Evolutionary conservation across 1,140 invertebrate species (phyloP), one percentile per base, ranked within the genome.

Genomic region (Hyposmocoma kahamanoa): DNA sequence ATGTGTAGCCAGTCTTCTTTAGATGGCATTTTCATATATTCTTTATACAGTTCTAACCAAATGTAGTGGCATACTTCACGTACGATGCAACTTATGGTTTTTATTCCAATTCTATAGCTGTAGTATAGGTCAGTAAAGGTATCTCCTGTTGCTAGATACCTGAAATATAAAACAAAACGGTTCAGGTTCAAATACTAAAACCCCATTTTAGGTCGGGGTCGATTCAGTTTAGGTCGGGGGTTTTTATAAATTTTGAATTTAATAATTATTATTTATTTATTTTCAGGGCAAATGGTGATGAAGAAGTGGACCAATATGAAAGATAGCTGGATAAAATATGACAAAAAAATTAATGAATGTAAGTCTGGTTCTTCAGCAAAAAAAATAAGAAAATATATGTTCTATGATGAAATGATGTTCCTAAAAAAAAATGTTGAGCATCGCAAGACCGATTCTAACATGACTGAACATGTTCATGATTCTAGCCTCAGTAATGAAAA

Each of bases 281-380:
- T 47, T 47, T 36, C 22, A 47, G 45, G 45, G 3, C 3, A 47
- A 47, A 15, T 22, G 10, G 18, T 47, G 19, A 36, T 47, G 15
- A 47, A 47, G n/a, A 47, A 47, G 22, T 47, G 45, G 45, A 36
- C 3, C 30, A 47, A 47, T 47, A 24, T 24, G 22, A n/a, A n/a
- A n/a, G n/a, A n/a, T n/a, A n/a, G n/a, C n/a, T n/a, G n/a, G n/a
- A n/a, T n/a, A n/a, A n/a, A 47, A 38, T 47, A 47, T 47, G 19
- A 47, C 20, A 47, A 47, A 47, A 47, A 47, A 47, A 24, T 36
- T 38, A 36, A 47, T 21, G 45, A 47, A 47, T 36, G 32, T 47
- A 47, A 47, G 22, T 47, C 45, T 22, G 45, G 45, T 11, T 36
- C 45, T 36, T 6, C 4, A 9, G 45, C 45, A 36, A 47, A 47